A percentile compares a stretch with the other conserved stretches of the same genome.
Evolutionary conservation across 2,888 invertebrate species (phyloP).

Genomic region (Mythimna pallens): DNA sequence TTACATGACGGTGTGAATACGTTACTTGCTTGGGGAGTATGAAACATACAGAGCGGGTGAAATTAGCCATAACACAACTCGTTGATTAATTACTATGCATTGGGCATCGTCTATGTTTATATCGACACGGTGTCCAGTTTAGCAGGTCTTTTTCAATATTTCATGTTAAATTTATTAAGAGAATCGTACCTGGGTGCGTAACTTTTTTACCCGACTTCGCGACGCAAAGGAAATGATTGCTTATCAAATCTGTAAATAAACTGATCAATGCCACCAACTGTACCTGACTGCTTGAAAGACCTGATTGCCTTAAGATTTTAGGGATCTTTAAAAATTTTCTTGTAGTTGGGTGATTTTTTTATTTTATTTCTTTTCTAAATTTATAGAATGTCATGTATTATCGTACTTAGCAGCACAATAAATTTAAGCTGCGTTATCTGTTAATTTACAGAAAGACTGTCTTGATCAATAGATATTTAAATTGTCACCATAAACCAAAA

Average conservation of each 20-base stretch:
- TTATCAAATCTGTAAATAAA: no score
- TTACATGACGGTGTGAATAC: constrained; percentile 51
- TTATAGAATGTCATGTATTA: no score
- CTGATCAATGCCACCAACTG: no score
- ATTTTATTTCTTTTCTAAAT: no score
- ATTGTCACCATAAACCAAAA: not conserved
- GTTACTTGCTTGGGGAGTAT: constrained; percentile 13
- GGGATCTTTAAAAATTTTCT: no score
- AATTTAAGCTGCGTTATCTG: not conserved
- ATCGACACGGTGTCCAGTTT: constrained; percentile 18
- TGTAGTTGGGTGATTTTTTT: no score
- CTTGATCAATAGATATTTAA: not conserved
- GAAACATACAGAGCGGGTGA: constrained; percentile 53
- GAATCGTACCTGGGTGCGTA: not conserved
- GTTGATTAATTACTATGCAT: constrained; percentile 56
- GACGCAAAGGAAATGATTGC: no score
- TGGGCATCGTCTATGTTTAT: constrained; percentile 3
- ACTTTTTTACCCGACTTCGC: not conserved
- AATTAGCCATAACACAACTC: constrained; percentile 63
- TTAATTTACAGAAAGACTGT: no score
- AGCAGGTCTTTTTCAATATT: constrained; percentile 8
- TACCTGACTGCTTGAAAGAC: no score
- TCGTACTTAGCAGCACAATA: not conserved
- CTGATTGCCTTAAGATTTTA: no score
- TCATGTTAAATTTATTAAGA: not conserved